These are phyloP conservation scores for Cyanistes caeruleus DNA, from an alignment of 2,113 vertebrate species.

Conservation along the genomic window DNA sequence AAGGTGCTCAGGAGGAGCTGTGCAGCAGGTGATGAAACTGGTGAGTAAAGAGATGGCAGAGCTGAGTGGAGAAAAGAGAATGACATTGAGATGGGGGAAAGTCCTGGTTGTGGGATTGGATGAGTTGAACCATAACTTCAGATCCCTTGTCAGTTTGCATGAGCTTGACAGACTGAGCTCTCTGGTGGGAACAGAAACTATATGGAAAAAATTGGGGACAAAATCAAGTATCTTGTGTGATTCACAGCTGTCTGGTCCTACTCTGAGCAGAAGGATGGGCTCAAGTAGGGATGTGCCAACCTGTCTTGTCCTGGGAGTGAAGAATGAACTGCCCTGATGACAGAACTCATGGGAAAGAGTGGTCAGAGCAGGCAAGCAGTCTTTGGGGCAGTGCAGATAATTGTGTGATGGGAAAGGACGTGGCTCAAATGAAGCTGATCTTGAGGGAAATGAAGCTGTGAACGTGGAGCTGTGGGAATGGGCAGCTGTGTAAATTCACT, in stretches of 20 bases:
- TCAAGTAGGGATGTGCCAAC: background rate
- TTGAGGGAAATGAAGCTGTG: background rate
- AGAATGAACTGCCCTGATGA: background rate
- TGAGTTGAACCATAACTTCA: background rate
- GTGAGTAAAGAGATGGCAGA: background rate
- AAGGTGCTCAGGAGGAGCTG: background rate
- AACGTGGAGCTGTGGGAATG: background rate
- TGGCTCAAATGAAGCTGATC: background rate
- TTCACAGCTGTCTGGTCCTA: background rate
- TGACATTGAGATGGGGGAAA: background rate
- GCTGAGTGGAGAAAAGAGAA: background rate
- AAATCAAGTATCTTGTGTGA: rapidly evolving
- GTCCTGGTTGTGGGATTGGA: background rate
- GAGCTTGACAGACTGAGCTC: background rate
- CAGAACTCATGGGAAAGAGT: rapidly evolving
- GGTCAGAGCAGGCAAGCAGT: background rate
- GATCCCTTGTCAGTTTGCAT: background rate
- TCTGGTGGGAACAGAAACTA: background rate
- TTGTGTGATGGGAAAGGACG: background rate
- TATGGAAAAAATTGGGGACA: background rate
- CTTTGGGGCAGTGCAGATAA: background rate
- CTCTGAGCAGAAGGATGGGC: background rate
- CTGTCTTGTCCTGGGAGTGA: background rate
- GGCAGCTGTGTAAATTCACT: background rate
- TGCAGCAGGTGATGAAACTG: background rate